These are phyloP conservation scores for Harlomillsia oculata DNA, from an alignment of 1,140 invertebrate species.

Conservation along the genomic window DNA sequence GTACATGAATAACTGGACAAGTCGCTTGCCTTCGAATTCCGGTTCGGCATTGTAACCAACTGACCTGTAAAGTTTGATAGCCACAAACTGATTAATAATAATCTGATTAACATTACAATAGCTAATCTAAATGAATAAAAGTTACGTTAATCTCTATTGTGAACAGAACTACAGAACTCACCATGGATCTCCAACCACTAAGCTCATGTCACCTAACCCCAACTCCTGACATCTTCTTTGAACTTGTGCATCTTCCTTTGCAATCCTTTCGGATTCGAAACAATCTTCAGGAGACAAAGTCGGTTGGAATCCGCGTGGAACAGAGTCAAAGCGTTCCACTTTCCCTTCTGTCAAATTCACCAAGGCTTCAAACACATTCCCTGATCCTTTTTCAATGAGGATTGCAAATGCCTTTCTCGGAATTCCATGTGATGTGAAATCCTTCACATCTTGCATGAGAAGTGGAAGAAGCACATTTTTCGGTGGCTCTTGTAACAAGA, in stretches of 20 bases:
- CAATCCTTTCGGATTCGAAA: slow-evolving; percentile 23
- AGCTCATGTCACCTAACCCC: slow-evolving; percentile 22
- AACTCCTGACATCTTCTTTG: slow-evolving; percentile 15
- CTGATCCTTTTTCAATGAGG: slow-evolving; percentile 15
- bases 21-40: slow-evolving; percentile 27
- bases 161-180: not conserved
- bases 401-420: slow-evolving; percentile 11
- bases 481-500: slow-evolving; percentile 23
- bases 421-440: not conserved
- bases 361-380: slow-evolving; percentile 20
- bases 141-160: not conserved
- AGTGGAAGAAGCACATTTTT: slow-evolving; percentile 17
- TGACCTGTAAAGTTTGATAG: slow-evolving; percentile 10
- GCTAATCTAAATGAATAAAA: not conserved
- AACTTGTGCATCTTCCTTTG: slow-evolving; percentile 12
- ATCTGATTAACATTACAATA: not conserved
- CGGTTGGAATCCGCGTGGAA: slow-evolving; percentile 19
- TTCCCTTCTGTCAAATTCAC: slow-evolving; percentile 21
- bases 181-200: slow-evolving; percentile 32
- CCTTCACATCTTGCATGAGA: not conserved
- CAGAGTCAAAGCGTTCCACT: slow-evolving; percentile 18
- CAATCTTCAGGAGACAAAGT: slow-evolving; percentile 31
- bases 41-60: slow-evolving; percentile 22
- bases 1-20: slow-evolving; percentile 35
- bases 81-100: not conserved